A percentile compares a stretch with the other conserved stretches of the same genome.
Conservation (phyloP, 2,113 vertebrate genomes). For the Toxotes jaculatrix region DNA sequence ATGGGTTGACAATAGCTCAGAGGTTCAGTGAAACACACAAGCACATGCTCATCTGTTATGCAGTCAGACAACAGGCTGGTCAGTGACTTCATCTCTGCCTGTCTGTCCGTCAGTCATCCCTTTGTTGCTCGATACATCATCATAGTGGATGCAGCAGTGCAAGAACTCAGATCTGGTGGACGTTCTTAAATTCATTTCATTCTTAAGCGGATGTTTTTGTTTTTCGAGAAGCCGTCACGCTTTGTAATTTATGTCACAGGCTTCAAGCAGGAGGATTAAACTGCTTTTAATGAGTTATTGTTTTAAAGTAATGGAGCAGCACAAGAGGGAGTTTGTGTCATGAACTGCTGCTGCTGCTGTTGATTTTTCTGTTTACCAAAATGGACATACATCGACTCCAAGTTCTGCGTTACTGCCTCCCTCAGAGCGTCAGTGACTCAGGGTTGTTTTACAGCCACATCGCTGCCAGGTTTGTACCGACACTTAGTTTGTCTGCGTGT, state of each 20-base stretch:
- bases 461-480: slow-evolving; percentile 77
- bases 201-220: slow-evolving; percentile 23
- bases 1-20: slow-evolving; percentile 73
- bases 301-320: slow-evolving; percentile 34
- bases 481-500: slow-evolving; percentile 4
- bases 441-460: slow-evolving; percentile 77
- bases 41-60: slow-evolving; percentile 64
- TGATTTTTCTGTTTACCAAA: slow-evolving; percentile 34
- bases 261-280: slow-evolving; percentile 43
- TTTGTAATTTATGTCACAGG: not conserved
- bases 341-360: slow-evolving; percentile 13
- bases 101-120: slow-evolving; percentile 69
- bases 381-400: slow-evolving; percentile 79
- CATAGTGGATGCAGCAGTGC: slow-evolving; percentile 28
- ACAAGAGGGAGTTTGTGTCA: slow-evolving; percentile 18
- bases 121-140: slow-evolving; percentile 71
- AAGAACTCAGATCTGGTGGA: slow-evolving; percentile 23
- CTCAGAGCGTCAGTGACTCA: slow-evolving; percentile 83
- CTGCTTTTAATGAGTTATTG: slow-evolving; percentile 29
- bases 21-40: slow-evolving; percentile 63
- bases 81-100: slow-evolving; percentile 78
- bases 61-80: slow-evolving; percentile 68
- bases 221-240: not conserved
- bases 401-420: slow-evolving; percentile 78
- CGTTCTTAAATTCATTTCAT: slow-evolving; percentile 13